Percentiles rank a stretch among this genome's conserved stretches.
phyloP scores from a whole-genome alignment of 2,888 invertebrate species.

The Acrobasis suavella region DNA sequence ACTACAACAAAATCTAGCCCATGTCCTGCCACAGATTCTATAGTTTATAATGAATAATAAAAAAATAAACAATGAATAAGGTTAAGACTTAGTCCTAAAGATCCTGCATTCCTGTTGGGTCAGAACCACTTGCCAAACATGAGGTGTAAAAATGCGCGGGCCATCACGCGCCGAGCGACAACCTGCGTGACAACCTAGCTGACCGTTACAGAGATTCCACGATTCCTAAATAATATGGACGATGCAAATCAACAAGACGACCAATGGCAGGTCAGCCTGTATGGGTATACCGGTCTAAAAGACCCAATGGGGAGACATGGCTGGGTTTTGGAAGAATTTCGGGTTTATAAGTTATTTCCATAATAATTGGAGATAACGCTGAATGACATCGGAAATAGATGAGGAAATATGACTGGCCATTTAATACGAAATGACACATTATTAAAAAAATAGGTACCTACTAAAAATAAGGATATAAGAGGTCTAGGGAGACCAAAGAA shows the following conservation, averaged over 20 bases:
- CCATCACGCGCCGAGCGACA: conserved; percentile 23
- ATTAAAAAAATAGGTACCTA: no score
- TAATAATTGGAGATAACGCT: no score
- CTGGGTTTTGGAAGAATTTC: background rate
- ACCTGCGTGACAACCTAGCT: conserved; percentile 43
- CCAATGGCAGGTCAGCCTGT: conserved; percentile 32
- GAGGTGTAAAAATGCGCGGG: conserved; percentile 19
- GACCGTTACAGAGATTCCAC: conserved; percentile 69
- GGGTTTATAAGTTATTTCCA: background rate
- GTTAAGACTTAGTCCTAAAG: background rate
- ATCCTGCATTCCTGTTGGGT: background rate
- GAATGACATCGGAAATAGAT: no score
- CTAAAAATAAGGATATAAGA: no score
- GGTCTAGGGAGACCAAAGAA: no score
- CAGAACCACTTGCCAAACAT: conserved; percentile 3
- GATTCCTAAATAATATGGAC: conserved; percentile 64
- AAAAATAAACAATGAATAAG: no score
- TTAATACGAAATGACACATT: no score
- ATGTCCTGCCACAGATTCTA: no score
- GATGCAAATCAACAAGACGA: conserved; percentile 67
- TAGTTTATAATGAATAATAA: no score
- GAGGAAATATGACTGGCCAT: no score
- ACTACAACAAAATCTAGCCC: no score
- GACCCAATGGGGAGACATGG: background rate
- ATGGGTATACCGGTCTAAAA: background rate